A percentile compares a stretch with the other conserved stretches of the same genome.
phyloP scores from a whole-genome alignment of 2,888 invertebrate genomes.

The Drosophila kambysellisi region DNA sequence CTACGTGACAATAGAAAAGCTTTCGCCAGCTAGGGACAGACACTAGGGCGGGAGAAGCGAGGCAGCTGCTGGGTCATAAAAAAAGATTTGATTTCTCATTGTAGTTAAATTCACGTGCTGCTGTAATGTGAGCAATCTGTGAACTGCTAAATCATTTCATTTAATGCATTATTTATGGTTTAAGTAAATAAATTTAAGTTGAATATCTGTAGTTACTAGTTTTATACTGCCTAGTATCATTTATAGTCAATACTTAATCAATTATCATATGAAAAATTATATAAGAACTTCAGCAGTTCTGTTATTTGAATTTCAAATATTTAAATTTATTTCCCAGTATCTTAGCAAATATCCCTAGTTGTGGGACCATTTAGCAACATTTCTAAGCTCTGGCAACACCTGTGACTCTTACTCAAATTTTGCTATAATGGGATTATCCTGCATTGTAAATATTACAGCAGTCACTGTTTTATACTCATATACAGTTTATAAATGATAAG shows the following conservation, averaged over 20 bases:
- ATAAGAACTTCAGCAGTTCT: not conserved
- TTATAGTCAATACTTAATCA: not conserved
- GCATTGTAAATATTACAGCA: not conserved
- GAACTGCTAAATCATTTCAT: conserved; percentile 40
- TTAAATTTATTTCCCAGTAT: not conserved
- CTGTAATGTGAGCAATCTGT: conserved; percentile 7
- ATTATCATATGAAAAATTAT: not conserved
- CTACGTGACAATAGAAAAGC: conserved; percentile 64
- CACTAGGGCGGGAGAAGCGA: not conserved
- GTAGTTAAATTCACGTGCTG: conserved; percentile 3
- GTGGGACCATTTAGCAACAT: conserved; percentile 2
- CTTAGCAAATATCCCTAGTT: not conserved
- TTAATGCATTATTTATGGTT: conserved; percentile 18
- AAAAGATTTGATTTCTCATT: not conserved
- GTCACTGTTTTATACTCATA: not conserved
- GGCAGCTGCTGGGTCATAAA: not conserved
- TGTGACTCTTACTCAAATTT: not conserved
- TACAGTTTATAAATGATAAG: not conserved
- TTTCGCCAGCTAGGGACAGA: not conserved
- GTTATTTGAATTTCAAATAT: not conserved
- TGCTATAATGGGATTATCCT: not conserved
- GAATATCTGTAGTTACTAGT: not conserved
- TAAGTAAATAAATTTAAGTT: conserved; percentile 10
- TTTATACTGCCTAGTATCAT: not conserved
- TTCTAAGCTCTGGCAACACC: conserved; percentile 23